These are phyloP conservation scores for Tipula confusa DNA, from an alignment of 2,888 invertebrate species.

Conservation along the genomic window DNA sequence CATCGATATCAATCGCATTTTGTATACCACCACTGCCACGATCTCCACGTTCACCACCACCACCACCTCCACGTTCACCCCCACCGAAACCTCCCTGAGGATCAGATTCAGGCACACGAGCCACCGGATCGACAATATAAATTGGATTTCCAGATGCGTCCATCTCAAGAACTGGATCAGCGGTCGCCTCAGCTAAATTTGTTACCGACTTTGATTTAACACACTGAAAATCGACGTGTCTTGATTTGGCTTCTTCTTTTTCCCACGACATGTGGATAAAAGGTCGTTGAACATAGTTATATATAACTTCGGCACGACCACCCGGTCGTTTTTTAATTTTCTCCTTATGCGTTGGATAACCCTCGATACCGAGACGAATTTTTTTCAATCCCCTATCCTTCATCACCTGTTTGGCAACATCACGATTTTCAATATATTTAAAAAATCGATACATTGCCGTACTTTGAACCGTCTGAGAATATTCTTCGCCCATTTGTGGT, in stretches of 20 bases:
- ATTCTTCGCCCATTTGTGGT: slow-evolving; percentile 99
- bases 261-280: slow-evolving; percentile 95
- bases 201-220: slow-evolving; percentile 97
- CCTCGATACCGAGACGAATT: slow-evolving; percentile 96
- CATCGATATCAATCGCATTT: slow-evolving; percentile 39
- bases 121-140: slow-evolving; percentile 46
- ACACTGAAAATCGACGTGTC: slow-evolving; percentile 99
- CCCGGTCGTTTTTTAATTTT: slow-evolving; percentile 95
- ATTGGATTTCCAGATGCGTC: slow-evolving; percentile 40
- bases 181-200: slow-evolving; percentile 91
- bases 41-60: too few relatives aligned
- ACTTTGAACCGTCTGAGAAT: slow-evolving; percentile 75
- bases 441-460: slow-evolving; percentile 97
- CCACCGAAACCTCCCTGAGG: slow-evolving; percentile 30
- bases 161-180: slow-evolving; percentile 66
- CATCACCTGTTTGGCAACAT: slow-evolving; percentile 98
- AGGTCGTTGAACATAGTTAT: slow-evolving; percentile 98
- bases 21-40: slow-evolving; percentile 39
- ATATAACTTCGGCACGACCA: slow-evolving; percentile 90
- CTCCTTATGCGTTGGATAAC: slow-evolving; percentile 99
- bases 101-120: slow-evolving; percentile 39
- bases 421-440: slow-evolving; percentile 98
- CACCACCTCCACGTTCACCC: slow-evolving; percentile 35
- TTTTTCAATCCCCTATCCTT: slow-evolving; percentile 98
- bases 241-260: slow-evolving; percentile 97